A percentile compares a stretch with the other conserved stretches of the same genome.
Evolutionary conservation across 2,888 invertebrate genomes (phyloP).

Genomic region (Notodonta dromedarius): DNA sequence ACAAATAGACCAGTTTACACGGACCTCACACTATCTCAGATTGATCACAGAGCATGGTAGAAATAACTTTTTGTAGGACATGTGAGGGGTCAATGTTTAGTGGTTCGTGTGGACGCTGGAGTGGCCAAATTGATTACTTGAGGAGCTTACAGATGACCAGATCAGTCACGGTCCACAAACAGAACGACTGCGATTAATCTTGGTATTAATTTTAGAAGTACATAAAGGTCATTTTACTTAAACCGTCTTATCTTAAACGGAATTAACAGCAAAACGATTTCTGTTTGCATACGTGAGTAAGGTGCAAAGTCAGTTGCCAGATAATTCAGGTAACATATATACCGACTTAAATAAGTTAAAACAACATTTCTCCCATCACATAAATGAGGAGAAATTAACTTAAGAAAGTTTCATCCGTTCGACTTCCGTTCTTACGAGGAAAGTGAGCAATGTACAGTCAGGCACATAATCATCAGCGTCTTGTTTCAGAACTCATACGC

Average conservation of each 20-base stretch:
- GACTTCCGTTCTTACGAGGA: not conserved
- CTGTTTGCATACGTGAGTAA: too few species aligned
- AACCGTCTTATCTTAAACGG: too few species aligned
- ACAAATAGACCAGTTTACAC: conserved; percentile 27
- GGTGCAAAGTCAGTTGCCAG: not conserved
- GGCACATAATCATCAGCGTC: not conserved
- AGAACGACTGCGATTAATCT: conserved; percentile 38
- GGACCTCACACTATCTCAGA: conserved; percentile 13
- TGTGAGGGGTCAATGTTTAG: conserved; percentile 13
- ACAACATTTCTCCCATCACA: not conserved
- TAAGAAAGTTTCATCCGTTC: not conserved
- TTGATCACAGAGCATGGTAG: not conserved
- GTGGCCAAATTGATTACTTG: conserved; percentile 47
- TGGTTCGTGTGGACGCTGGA: conserved; percentile 32
- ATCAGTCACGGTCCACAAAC: conserved; percentile 43
- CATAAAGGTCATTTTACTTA: too few species aligned
- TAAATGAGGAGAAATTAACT: not conserved
- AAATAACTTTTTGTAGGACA: not conserved
- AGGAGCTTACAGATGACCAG: conserved; percentile 43
- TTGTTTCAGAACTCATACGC: not conserved
- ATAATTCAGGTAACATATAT: not conserved
- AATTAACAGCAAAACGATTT: too few species aligned
- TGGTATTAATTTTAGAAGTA: conserved; percentile 13
- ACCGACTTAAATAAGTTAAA: not conserved
- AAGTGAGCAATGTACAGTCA: not conserved